Conservation (phyloP, 2,888 invertebrate species). For the Leptinotarsa juncta region DNA sequence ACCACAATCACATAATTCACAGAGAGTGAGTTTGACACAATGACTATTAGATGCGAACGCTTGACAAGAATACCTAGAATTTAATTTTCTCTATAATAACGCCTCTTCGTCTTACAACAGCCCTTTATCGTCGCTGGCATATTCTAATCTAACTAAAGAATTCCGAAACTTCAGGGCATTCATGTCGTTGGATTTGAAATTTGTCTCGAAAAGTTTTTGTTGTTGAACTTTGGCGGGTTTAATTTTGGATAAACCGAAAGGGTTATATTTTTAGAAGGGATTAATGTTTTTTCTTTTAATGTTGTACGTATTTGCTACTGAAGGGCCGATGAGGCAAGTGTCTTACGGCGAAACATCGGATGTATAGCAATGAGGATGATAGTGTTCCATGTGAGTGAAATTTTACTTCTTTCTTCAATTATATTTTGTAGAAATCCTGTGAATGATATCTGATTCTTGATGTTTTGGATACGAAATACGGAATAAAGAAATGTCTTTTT, state of each 20-base stretch:
- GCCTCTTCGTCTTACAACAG: not conserved
- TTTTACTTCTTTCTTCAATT: too few relatives aligned
- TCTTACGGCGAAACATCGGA: too few relatives aligned
- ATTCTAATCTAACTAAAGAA: slow-evolving; percentile 12
- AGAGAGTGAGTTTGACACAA: slow-evolving; percentile 3
- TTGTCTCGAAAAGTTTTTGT: not conserved
- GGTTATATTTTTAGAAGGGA: too few relatives aligned
- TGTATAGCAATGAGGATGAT: too few relatives aligned
- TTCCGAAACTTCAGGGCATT: not conserved
- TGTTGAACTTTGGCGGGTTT: not conserved
- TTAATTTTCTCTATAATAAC: slow-evolving; percentile 15
- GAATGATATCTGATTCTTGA: too few relatives aligned
- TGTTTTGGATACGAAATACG: too few relatives aligned
- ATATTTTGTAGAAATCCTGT: too few relatives aligned
- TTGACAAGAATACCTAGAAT: slow-evolving; percentile 11
- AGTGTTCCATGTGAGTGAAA: too few relatives aligned
- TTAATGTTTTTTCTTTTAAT: too few relatives aligned
- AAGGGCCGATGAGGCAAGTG: too few relatives aligned
- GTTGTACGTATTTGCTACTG: too few relatives aligned
- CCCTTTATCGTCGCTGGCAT: slow-evolving; percentile 7
- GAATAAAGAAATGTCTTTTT: too few relatives aligned
- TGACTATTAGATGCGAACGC: slow-evolving; percentile 8
- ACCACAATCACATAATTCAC: not conserved
- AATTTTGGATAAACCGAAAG: not conserved
- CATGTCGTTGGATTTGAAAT: slow-evolving; percentile 2